Base-by-base conservation (phyloP, 2,888 invertebrate species). In the Shargacucullia verbasci region DNA sequence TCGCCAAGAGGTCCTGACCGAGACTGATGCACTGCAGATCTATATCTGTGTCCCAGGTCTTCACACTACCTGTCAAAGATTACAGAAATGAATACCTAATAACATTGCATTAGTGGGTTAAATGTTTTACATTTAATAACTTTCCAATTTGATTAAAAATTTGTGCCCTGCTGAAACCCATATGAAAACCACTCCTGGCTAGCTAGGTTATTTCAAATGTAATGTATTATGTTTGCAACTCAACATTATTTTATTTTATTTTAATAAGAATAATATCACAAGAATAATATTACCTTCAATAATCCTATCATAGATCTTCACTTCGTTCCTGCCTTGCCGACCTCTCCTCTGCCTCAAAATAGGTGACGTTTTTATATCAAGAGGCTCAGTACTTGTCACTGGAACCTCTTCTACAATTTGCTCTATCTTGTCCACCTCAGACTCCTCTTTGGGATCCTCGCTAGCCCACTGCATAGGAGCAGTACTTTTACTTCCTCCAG, bases 1-100 rank as follows among this genome's bases (percentile, higher is more conserved):
- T 91, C 0, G 93, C 95, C 52, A 95, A 80, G 59, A 95, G 84
- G 79, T 95, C 95, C 74, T 95, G 95, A 0, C 95, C 95, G 14
- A 95, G 84, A 53, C 95, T 95, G 73, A 95, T 95, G 74, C 95
- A 95, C 55, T 95, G 95, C 56, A 95, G 88, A 78, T 95, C 95
- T 79, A 95, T 89, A 34, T 95, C 95, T 0, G 95, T 95, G 55
- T 95, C 94, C 95, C 95, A 95, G 4, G 95, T 95, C 79, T 95
- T 95, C 1, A 94, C 90, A 64, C 90, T 94, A 0, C 94, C 93
- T 92, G 50, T 2, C 55, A 27, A 47, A 12, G 8, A 20, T 11
- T 9, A n/a, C 8, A 29, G 29, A 29, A 29, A 27, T 34, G n/a
- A 12, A n/a, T 34, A n/a, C 34, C n/a, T 9, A 10, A n/a, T n/a